Evolutionary conservation across 23 tunicate genomes (phyloP).

Genomic region (Styela plicata): DNA sequence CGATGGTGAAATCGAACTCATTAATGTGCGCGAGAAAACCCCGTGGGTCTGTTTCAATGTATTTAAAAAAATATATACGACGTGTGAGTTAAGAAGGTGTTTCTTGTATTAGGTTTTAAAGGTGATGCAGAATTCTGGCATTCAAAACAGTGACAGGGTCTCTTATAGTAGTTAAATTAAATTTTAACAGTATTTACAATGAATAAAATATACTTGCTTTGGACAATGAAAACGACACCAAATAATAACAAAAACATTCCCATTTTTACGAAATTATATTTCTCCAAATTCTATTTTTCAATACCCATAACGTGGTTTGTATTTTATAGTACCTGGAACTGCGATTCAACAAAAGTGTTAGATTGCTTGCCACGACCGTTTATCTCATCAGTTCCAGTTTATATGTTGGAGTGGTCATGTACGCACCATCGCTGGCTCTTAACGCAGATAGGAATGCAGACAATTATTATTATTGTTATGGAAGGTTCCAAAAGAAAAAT

Average conservation of each 20-base stretch:
- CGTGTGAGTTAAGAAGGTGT: neutral
- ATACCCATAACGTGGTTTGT: neutral
- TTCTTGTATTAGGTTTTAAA: no score
- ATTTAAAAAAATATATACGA: no score
- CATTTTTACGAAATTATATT: neutral
- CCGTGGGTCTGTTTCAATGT: no score
- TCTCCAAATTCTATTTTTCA: neutral
- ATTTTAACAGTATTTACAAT: no score
- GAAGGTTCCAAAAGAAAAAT: no score
- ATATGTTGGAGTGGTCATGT: conserved; percentile 39
- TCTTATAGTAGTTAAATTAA: no score
- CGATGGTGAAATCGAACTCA: no score
- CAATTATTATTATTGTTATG: neutral
- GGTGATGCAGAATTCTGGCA: no score
- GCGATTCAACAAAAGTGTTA: conserved; percentile 29
- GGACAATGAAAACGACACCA: neutral
- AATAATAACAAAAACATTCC: no score
- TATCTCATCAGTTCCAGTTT: neutral
- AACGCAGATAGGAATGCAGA: conserved; percentile 29
- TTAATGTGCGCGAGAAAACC: neutral
- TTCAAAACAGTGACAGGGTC: no score
- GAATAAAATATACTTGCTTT: no score
- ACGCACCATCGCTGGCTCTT: conserved; percentile 37
- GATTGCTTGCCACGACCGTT: conserved; percentile 22
- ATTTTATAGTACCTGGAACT: conserved; percentile 30